Evolutionary conservation across 2,113 vertebrate species (phyloP), one percentile per base, ranked within the genome.

Genomic region (Colistium nudipinnis): DNA sequence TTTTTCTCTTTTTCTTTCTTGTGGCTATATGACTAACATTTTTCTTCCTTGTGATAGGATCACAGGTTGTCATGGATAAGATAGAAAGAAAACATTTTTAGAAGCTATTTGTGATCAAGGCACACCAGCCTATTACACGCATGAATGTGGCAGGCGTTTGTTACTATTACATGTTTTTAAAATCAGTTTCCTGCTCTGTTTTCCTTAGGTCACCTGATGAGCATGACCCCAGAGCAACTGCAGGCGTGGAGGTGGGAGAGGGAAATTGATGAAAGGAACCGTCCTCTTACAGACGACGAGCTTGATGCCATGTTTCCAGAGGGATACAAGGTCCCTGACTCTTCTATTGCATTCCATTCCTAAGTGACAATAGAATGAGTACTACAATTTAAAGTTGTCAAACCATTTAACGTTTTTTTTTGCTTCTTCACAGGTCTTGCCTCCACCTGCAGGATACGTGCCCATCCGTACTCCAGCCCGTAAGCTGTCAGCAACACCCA

Each of bases 251-350:
- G 98, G 1, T 99, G 98, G 98, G 98, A 99, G 87, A 92, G 97
- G 62, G 98, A 99, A 76, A 99, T 99, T 35, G 98, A 99, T 78
- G 98, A 99, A 80, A 93, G 98, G 85, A 99, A 99, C 80, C 93
- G 97, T 6, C 98, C 98, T 0, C 95, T 99, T 35, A 98, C 97
- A 60, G 98, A 99, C 45, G 98, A 99, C 35, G 98, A 99, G 81
- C 88, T 99, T 36, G 98, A 99, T 69, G 97, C 97, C 59, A 99
- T 99, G 98, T 99, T 99, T 79, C 98, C 98, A 24, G 98, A 99
- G 83, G 98, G 98, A 54, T 99, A 99, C 76, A 98, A 99, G 95
- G 98, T 97, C 87, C 9, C 10, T 45, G n/a, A 1, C 6, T 6
- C 16, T 2, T 19, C 17, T 30, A 17, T 19, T 20, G 3, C 0